phyloP scores from a whole-genome alignment of 2,113 vertebrate genomes.

The Heterocephalus glaber region DNA sequence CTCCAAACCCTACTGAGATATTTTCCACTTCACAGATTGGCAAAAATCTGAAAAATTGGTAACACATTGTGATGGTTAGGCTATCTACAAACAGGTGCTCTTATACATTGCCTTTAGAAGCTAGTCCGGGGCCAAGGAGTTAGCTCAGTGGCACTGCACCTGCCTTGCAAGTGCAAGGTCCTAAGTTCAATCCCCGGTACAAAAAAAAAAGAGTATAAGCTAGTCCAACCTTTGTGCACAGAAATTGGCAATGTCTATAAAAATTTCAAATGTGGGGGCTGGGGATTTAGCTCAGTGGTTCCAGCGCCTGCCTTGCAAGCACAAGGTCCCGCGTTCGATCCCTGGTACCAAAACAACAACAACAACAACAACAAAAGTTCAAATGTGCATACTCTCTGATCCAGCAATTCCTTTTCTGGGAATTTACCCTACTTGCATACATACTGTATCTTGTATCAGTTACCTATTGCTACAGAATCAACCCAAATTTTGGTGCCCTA shows the following conservation, averaged over 20 bases:
- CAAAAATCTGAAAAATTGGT: constrained; percentile 1
- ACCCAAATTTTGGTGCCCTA: background rate
- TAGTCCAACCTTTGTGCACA: background rate
- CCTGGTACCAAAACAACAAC: too few relatives aligned
- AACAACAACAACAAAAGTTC: too few relatives aligned
- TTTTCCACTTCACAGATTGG: background rate
- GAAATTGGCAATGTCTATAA: background rate
- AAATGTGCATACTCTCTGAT: background rate
- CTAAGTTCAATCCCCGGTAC: too few relatives aligned
- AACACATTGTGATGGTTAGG: background rate
- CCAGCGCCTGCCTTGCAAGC: too few relatives aligned
- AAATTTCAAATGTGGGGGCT: constrained; percentile 27
- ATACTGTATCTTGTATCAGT: background rate
- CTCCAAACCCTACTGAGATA: background rate
- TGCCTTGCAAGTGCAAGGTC: too few relatives aligned
- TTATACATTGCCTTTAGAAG: background rate
- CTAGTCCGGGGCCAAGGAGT: too few relatives aligned
- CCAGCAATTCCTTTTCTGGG: background rate
- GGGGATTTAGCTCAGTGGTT: too few relatives aligned
- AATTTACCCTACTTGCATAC: background rate
- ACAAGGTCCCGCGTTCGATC: too few relatives aligned
- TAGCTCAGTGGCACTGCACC: too few relatives aligned
- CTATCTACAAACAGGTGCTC: background rate
- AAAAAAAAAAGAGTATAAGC: background rate
- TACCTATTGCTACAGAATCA: constrained; percentile 40